phyloP scores from a whole-genome alignment of 2,113 vertebrate species.

The Sardina pilchardus region DNA sequence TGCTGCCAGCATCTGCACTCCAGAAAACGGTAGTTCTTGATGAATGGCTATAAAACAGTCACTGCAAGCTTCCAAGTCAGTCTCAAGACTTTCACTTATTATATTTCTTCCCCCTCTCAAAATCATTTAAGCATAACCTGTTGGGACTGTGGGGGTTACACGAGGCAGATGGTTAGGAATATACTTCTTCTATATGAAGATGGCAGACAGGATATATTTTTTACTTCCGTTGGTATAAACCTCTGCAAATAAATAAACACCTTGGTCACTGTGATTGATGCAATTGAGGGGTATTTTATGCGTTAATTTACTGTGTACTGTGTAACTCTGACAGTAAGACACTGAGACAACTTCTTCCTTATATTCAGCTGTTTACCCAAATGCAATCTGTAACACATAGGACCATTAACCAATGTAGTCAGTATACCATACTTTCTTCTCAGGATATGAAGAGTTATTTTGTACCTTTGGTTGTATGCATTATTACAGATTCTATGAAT shows the following conservation, averaged over 20 bases:
- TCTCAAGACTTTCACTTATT: neutral
- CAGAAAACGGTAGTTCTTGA: neutral
- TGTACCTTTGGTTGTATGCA: neutral
- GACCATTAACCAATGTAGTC: neutral
- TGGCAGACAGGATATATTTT: neutral
- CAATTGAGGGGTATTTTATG: too few relatives aligned
- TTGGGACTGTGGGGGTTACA: conserved; percentile 24
- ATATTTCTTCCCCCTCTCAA: neutral
- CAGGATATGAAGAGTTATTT: neutral
- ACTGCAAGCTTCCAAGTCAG: neutral
- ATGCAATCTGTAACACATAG: neutral
- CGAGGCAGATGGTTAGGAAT: conserved; percentile 16
- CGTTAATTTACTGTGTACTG: too few relatives aligned
- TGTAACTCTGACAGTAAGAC: too few relatives aligned
- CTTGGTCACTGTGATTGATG: too few relatives aligned
- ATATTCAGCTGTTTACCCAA: neutral
- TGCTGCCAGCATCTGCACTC: neutral
- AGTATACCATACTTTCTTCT: neutral
- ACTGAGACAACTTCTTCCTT: neutral
- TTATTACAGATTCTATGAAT: neutral
- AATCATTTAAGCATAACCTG: neutral
- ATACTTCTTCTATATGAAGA: neutral
- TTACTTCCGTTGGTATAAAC: neutral
- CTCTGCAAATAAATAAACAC: neutral
- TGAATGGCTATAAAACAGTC: neutral